Base-by-base conservation (phyloP, 2,888 invertebrate genomes). In the Sphinx pinastri region DNA sequence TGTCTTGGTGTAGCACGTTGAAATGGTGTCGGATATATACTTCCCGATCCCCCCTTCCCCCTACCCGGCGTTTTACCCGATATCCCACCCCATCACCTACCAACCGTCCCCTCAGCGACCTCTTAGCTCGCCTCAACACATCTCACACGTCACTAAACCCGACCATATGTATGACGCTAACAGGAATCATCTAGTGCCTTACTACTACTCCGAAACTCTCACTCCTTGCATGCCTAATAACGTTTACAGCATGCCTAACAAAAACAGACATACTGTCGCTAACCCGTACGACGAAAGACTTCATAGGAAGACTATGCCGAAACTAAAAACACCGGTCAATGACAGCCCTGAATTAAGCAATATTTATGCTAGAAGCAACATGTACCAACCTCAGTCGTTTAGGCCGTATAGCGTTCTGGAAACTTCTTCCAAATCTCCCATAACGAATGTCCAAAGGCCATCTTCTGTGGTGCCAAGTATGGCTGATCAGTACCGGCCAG, bases 11-110 rank as follows among this genome's bases (percentile, higher is more conserved):
- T 95, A 96, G 96, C 96, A 95, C 92, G 94, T 95, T 94, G 96
- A 96, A 94, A 95, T 96, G 95, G 96, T 96, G 95, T 96, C 96
- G 94, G 96, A 96, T 92, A 95, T 96, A 88, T 96, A 96, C 93
- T 95, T 96, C 82, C 96, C 96, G 31, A 89, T 94, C 76, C 91
- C 93, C 31, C 90, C 92, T 60, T 91, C 93, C 74, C 89, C 91
- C 0, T 91, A 91, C 81, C 91, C 94, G 67, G 89, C 93, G 81
- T 89, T 91, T 79, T 89, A 93, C 78, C 93, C 89, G 49, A 90
- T 91, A 70, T 92, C 91, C 76, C 91, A 92, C 80, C 94, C 94
- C 47, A 87, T 94, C 77, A 95, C 87, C 81, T 91, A 91, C 78
- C 89, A 88, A 25, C 87, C 88, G 74, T 85, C 89, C 6, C 86